Percentiles rank a stretch among this genome's conserved stretches.
Conservation (phyloP, 2,797 vertebrate genomes). For the Acanthurus tractus region DNA sequence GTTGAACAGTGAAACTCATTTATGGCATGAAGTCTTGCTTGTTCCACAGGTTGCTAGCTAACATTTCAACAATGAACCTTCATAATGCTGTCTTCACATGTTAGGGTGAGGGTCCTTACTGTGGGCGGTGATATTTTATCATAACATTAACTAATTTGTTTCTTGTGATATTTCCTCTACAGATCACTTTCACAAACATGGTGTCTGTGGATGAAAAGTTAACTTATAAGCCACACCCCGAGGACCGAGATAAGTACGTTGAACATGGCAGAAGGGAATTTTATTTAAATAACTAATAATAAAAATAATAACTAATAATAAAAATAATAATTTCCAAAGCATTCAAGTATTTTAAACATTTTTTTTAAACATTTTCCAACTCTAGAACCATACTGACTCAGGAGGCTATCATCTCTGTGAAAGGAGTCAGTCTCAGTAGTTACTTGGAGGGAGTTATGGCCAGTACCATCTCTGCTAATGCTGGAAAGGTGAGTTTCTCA, state of each 20-base stretch:
- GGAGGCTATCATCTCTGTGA: constrained; percentile 98
- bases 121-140: not conserved
- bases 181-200: constrained; percentile 98
- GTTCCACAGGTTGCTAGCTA: constrained; percentile 13
- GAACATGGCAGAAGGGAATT: not conserved
- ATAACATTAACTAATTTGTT: constrained; percentile 7
- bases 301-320: not conserved
- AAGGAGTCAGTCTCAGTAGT: constrained; percentile 97
- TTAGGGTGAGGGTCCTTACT: not conserved
- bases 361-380: not conserved
- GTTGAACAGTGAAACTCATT: not conserved
- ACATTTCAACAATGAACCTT: constrained; percentile 7
- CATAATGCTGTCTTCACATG: not conserved
- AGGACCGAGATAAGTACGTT: constrained; percentile 92
- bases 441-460: constrained; percentile 97
- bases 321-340: not conserved
- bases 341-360: not conserved
- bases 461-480: constrained; percentile 93
- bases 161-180: constrained; percentile 28
- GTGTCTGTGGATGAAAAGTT: constrained; percentile 97
- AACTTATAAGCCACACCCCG: constrained; percentile 95
- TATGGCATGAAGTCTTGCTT: constrained; percentile 50
- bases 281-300: not conserved
- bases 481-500: constrained; percentile 90
- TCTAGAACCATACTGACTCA: constrained; percentile 94